Conservation (phyloP, 2,888 invertebrate species). For the Lamellibrachia columna region DNA sequence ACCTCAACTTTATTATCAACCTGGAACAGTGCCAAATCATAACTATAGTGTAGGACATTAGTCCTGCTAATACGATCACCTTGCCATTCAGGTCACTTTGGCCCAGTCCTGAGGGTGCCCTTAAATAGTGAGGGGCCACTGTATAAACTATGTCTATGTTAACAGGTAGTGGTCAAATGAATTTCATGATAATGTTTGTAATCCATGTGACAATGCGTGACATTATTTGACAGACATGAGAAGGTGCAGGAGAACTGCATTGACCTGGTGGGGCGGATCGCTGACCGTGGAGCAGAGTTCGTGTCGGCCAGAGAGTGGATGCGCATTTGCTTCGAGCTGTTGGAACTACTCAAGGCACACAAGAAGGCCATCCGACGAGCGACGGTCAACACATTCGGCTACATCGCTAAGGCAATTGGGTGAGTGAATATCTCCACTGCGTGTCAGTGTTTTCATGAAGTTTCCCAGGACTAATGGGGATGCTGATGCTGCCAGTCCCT, state of each 20-base stretch:
- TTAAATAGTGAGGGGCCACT: too few species aligned
- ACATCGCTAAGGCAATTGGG: constrained; percentile 99
- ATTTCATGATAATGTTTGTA: neutral
- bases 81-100: too few species aligned
- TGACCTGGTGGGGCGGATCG: constrained; percentile 97
- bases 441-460: neutral
- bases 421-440: constrained; percentile 55
- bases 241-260: constrained; percentile 99
- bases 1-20: too few species aligned
- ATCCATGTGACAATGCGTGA: neutral
- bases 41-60: too few species aligned
- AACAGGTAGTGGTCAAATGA: too few species aligned
- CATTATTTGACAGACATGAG: constrained; percentile 67
- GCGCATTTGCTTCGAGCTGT: constrained; percentile 97
- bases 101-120: too few species aligned
- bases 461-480: too few species aligned
- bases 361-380: constrained; percentile 98
- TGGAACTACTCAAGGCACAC: constrained; percentile 97
- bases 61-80: too few species aligned
- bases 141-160: too few species aligned
- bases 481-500: too few species aligned
- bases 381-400: constrained; percentile 99
- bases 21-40: too few species aligned
- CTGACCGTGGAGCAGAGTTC: constrained; percentile 97
- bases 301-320: constrained; percentile 99